A percentile compares a stretch with the other conserved stretches of the same genome.
phyloP scores from a whole-genome alignment of 2,797 vertebrate species.

The Myripristis jacobus region DNA sequence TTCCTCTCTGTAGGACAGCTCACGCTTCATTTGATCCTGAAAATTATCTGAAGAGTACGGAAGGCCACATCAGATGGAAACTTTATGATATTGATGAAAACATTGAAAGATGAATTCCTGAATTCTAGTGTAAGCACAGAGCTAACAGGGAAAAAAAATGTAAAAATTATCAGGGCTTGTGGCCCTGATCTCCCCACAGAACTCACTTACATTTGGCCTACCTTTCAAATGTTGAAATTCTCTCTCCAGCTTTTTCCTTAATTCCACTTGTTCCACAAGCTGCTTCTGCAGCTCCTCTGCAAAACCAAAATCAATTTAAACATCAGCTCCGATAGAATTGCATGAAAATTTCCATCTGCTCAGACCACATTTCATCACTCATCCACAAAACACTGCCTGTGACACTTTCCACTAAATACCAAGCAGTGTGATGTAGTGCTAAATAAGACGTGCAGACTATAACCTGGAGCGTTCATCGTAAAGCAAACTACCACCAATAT shows the following conservation, averaged over 20 bases:
- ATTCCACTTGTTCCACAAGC: constrained; percentile 95
- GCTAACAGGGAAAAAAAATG: too few species aligned
- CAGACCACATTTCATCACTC: constrained; percentile 12
- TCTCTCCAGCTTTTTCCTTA: constrained; percentile 96
- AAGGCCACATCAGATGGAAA: constrained; percentile 67
- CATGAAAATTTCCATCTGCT: constrained; percentile 1
- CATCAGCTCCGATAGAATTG: background rate
- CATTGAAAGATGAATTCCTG: constrained; percentile 47
- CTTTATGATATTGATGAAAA: constrained; percentile 46
- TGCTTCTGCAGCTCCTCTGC: constrained; percentile 96
- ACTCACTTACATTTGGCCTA: constrained; percentile 65
- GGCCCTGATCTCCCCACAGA: constrained; percentile 3
- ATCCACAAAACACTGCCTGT: background rate
- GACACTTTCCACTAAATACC: constrained; percentile 16
- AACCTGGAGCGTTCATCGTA: background rate
- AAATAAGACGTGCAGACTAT: too few species aligned
- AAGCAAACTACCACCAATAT: background rate
- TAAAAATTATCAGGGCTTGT: constrained; percentile 8
- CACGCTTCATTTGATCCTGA: constrained; percentile 99
- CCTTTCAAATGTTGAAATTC: constrained; percentile 99
- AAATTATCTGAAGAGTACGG: constrained; percentile 92
- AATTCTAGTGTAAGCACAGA: constrained; percentile 19
- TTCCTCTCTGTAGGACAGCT: constrained; percentile 97
- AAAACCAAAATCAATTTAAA: constrained; percentile 43
- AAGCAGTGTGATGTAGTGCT: constrained; percentile 1